phyloP scores from a whole-genome alignment of 2,888 invertebrate species.

The Diplolepis rosae region DNA sequence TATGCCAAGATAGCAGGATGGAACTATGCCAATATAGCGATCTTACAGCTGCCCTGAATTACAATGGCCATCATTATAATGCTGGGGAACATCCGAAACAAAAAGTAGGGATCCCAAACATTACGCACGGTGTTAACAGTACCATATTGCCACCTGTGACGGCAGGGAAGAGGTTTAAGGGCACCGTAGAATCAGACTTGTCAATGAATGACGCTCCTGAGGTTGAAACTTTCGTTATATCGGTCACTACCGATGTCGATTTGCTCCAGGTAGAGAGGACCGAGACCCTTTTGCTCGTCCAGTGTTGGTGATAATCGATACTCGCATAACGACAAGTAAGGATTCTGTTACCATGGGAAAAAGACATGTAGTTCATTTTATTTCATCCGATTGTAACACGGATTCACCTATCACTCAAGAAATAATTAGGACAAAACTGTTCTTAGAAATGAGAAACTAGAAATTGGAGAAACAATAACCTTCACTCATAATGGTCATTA shows the following conservation, averaged over 20 bases:
- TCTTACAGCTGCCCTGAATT: background rate
- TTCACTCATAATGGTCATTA: background rate
- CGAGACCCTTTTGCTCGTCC: background rate
- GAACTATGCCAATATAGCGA: background rate
- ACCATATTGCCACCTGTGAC: background rate
- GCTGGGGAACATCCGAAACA: background rate
- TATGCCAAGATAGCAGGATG: background rate
- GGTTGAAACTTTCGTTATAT: too few relatives aligned
- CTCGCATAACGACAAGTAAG: background rate
- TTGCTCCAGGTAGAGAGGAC: background rate
- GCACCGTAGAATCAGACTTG: background rate
- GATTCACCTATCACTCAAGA: background rate
- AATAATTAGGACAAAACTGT: background rate
- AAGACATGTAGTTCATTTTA: background rate
- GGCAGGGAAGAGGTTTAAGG: background rate
- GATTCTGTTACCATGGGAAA: slow-evolving; percentile 10
- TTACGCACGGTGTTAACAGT: background rate
- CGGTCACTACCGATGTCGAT: too few relatives aligned
- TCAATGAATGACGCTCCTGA: background rate
- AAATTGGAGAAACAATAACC: background rate
- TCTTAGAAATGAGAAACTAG: background rate
- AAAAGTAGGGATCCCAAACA: background rate
- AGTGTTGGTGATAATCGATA: background rate
- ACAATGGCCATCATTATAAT: too few relatives aligned
- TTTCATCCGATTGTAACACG: background rate